Evolutionary conservation across 2,888 invertebrate species (phyloP).

Genomic region (Adineta ricciae): DNA sequence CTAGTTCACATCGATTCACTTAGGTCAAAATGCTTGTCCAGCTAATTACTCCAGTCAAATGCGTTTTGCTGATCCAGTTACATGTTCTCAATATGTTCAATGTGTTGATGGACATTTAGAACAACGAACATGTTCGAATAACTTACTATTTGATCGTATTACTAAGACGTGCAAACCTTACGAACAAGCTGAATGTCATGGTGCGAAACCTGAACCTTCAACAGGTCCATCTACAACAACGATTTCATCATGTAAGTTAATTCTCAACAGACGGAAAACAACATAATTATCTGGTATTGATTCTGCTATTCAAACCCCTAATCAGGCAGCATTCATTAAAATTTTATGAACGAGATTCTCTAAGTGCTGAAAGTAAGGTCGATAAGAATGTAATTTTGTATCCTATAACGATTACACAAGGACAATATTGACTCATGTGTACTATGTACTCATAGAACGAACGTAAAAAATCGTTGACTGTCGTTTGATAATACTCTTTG

Average conservation of each 20-base stretch:
- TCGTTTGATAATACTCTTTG: too few species aligned
- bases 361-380: too few species aligned
- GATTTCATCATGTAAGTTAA: not conserved
- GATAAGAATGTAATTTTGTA: too few species aligned
- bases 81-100: not conserved
- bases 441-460: too few species aligned
- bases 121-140: not conserved
- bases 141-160: not conserved
- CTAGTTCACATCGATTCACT: not conserved
- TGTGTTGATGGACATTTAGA: constrained; percentile 5
- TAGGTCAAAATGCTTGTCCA: not conserved
- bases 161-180: not conserved
- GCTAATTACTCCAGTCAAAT: not conserved
- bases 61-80: not conserved
- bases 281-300: not conserved
- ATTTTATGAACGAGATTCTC: too few species aligned
- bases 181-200: constrained; percentile 7
- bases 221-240: not conserved
- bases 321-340: too few species aligned
- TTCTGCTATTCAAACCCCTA: too few species aligned
- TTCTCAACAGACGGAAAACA: not conserved
- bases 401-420: too few species aligned
- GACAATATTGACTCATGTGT: too few species aligned
- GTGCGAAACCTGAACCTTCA: not conserved
- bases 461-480: too few species aligned